These are phyloP conservation scores for Aphidius ervi DNA, from an alignment of 1,140 invertebrate genomes.

Conservation along the genomic window DNA sequence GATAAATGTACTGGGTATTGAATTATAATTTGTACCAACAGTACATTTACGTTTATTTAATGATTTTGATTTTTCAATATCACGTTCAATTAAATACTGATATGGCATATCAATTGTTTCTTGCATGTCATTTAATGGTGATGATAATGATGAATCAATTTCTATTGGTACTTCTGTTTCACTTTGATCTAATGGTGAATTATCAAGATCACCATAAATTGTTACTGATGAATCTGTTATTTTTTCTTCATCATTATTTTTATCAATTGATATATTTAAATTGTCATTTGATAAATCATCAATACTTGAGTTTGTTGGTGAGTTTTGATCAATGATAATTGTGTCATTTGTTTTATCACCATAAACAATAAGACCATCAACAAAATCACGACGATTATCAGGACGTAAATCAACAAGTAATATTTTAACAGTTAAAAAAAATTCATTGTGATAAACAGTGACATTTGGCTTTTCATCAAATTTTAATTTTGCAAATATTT, in stretches of 20 bases:
- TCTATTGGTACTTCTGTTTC: neutral
- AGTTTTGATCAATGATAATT: too few relatives aligned
- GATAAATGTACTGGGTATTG: neutral
- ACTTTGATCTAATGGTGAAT: too few relatives aligned
- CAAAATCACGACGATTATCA: neutral
- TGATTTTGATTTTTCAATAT: slow-evolving; percentile 33
- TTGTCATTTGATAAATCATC: neutral
- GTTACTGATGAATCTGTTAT: neutral
- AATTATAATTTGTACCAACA: neutral
- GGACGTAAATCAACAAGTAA: neutral
- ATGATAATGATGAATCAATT: slow-evolving; percentile 1
- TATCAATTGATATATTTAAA: neutral
- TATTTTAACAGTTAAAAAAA: slow-evolving; percentile 41
- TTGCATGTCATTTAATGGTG: slow-evolving; percentile 17
- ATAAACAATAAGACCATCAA: neutral
- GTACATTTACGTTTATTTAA: neutral
- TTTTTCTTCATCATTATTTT: neutral
- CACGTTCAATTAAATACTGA: slow-evolving; percentile 45
- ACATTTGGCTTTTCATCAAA: slow-evolving; percentile 38
- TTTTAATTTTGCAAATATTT: slow-evolving; percentile 47
- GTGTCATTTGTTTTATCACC: too few relatives aligned
- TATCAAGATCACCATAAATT: neutral
- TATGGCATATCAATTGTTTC: slow-evolving; percentile 40
- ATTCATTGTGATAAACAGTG: slow-evolving; percentile 38
- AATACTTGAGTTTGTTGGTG: neutral